phyloP scores from a whole-genome alignment of 2,113 vertebrate species.

The Terrapene triunguis region DNA sequence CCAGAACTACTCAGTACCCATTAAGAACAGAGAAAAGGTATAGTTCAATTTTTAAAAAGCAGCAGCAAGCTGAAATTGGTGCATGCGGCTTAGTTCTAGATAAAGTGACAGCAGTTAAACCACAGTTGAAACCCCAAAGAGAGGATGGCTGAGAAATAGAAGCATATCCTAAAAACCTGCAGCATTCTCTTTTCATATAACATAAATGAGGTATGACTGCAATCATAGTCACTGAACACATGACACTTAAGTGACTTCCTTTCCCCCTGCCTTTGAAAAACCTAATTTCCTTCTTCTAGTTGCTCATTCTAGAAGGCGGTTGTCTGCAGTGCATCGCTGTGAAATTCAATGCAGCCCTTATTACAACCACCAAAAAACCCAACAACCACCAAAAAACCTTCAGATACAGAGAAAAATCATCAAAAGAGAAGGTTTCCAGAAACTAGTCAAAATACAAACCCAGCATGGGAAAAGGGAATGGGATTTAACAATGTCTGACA shows the following conservation, averaged over 20 bases:
- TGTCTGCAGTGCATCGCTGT: slow-evolving; percentile 34
- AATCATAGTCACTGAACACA: background rate
- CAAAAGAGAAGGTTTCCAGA: background rate
- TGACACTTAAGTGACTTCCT: background rate
- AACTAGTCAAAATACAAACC: background rate
- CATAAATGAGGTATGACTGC: background rate
- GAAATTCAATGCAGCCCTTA: background rate
- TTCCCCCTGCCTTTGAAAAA: slow-evolving; percentile 15
- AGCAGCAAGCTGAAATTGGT: slow-evolving; percentile 57
- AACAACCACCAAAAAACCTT: background rate
- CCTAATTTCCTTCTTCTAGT: background rate
- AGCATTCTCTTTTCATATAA: slow-evolving; percentile 13
- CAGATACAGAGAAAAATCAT: background rate
- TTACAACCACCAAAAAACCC: background rate
- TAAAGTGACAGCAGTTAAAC: slow-evolving; percentile 59
- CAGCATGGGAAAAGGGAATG: background rate
- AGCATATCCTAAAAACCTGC: background rate
- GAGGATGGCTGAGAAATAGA: slow-evolving; percentile 24
- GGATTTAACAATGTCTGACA: background rate
- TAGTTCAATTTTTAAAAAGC: slow-evolving; percentile 59
- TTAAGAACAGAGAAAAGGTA: slow-evolving; percentile 47
- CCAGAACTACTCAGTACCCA: slow-evolving; percentile 22
- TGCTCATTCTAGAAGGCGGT: background rate
- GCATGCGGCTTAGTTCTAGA: slow-evolving; percentile 50
- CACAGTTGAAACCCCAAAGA: slow-evolving; percentile 58